Percentiles rank a stretch among this genome's conserved stretches.
These are phyloP conservation scores for Ochropleura plecta DNA, from an alignment of 2,888 invertebrate genomes.

Conservation along the genomic window DNA sequence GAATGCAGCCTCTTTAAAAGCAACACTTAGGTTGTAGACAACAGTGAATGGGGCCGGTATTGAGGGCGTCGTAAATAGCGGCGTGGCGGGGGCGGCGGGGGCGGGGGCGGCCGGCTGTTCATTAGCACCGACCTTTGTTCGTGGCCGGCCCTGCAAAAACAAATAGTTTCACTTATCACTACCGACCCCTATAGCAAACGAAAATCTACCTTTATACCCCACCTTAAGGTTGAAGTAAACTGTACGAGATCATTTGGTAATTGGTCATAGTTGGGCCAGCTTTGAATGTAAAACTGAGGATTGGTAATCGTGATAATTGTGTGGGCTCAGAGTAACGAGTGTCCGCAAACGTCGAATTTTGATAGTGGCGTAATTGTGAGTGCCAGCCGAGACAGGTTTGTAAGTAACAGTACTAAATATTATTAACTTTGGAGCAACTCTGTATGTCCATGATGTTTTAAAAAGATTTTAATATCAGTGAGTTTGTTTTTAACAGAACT, in stretches of 20 bases:
- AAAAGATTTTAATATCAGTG: too few relatives aligned
- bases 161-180: constrained; percentile 61
- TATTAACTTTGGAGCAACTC: background rate
- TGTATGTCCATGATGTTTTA: background rate
- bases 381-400: background rate
- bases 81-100: constrained; percentile 51
- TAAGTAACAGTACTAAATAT: constrained; percentile 8
- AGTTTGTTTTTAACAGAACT: too few relatives aligned
- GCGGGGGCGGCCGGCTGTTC: constrained; percentile 65
- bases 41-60: constrained; percentile 66
- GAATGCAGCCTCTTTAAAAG: constrained; percentile 69
- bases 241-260: constrained; percentile 25
- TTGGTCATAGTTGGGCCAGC: constrained; percentile 47
- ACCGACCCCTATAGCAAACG: background rate
- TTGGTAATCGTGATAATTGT: constrained; percentile 71
- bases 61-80: constrained; percentile 70
- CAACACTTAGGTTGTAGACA: constrained; percentile 71
- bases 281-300: constrained; percentile 64
- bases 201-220: constrained; percentile 22
- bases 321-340: constrained; percentile 59
- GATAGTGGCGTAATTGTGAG: constrained; percentile 35
- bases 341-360: constrained; percentile 40
- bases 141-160: constrained; percentile 65
- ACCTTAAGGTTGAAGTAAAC: background rate
- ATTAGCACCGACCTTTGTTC: constrained; percentile 75